Base-by-base conservation (phyloP, 2,888 invertebrate genomes). In the Pyrrhia umbra region DNA sequence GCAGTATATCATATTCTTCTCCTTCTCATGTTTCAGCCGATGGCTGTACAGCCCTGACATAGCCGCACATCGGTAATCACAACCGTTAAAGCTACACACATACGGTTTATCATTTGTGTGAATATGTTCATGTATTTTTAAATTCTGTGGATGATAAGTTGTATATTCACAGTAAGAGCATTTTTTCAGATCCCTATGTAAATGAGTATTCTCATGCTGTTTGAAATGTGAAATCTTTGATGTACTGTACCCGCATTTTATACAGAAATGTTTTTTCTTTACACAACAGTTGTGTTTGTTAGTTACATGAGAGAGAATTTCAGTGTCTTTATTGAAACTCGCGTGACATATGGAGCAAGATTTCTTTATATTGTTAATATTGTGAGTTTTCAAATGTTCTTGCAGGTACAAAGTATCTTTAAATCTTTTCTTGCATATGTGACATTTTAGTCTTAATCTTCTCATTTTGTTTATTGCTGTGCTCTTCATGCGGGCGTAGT, bases 31-130 rank as follows among this genome's bases (percentile, higher is more conserved):
- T 66, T 82, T 85, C 6, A 88, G 56, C 39, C 67, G 40, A 64
- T 90, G 90, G 58, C 85, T 88, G n/a, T 64, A 69, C 6, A 90
- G 69, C 0, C 82, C 86, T 2, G 89, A 83, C 50, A 80, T 83
- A 0, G 88, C 72, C 13, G 79, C 40, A 57, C 79, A 76, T 0
- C 49, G 59, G 18, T 77, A 77, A 9, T 27, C 47, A 58, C 77
- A 77, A 25, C 56, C 42, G 0, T 42, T 43, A 9, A 59, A 67
- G 3, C 1, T 21, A 58, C 77, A 77, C 0, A 2, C 1, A 46
- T 76, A 77, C 0, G 73, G 77, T 58, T 76, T 77, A n/a, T 62
- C 45, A 43, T 72, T 67, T 1, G 68, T 79, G 47, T 90, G 90
- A 51, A 79, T 85, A 2, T 74, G 67, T 51, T 79, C 71, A 74